A percentile compares a stretch with the other conserved stretches of the same genome.
phyloP scores from a whole-genome alignment of 2,888 invertebrate genomes.

The Drosophila barbarae region DNA sequence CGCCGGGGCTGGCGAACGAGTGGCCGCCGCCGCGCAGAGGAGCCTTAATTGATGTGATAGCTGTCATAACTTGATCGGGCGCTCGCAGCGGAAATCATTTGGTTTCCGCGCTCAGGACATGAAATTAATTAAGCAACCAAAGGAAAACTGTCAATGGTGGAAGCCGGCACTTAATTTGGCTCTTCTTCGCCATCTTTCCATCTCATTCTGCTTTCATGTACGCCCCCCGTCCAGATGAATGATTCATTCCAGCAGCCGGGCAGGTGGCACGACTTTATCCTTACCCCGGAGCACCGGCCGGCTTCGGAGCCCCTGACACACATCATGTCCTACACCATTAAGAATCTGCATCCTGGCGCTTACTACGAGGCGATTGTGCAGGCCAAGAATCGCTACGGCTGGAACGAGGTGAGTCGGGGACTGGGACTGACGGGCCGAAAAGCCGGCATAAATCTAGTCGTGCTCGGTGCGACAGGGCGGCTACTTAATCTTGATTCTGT shows the following conservation, averaged over 20 bases:
- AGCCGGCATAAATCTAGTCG: slow-evolving; percentile 42
- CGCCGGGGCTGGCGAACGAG: slow-evolving; percentile 15
- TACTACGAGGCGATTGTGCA: slow-evolving; percentile 88
- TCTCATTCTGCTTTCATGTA: not conserved
- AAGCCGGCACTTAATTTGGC: slow-evolving; percentile 35
- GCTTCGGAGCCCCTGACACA: slow-evolving; percentile 80
- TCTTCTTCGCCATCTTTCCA: slow-evolving; percentile 10
- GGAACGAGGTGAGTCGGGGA: slow-evolving; percentile 83
- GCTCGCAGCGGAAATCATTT: slow-evolving; percentile 37
- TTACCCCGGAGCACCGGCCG: slow-evolving; percentile 79
- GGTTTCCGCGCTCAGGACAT: slow-evolving; percentile 30
- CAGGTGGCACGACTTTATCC: slow-evolving; percentile 84
- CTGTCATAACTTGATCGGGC: slow-evolving; percentile 39
- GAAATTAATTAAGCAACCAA: slow-evolving; percentile 43
- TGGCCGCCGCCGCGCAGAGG: slow-evolving; percentile 1
- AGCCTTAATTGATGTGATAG: slow-evolving; percentile 42
- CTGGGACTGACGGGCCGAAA: not conserved
- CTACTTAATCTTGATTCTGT: slow-evolving; percentile 59
- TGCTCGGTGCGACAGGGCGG: slow-evolving; percentile 14
- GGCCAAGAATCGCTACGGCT: slow-evolving; percentile 87
- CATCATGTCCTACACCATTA: slow-evolving; percentile 84
- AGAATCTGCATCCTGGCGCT: slow-evolving; percentile 83
- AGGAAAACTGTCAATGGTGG: slow-evolving; percentile 41
- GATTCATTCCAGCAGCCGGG: slow-evolving; percentile 86
- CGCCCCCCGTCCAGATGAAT: slow-evolving; percentile 82